Evolutionary conservation across 2,888 invertebrate species (phyloP), one percentile per base, ranked within the genome.

Genomic region (Drosophila rellima): DNA sequence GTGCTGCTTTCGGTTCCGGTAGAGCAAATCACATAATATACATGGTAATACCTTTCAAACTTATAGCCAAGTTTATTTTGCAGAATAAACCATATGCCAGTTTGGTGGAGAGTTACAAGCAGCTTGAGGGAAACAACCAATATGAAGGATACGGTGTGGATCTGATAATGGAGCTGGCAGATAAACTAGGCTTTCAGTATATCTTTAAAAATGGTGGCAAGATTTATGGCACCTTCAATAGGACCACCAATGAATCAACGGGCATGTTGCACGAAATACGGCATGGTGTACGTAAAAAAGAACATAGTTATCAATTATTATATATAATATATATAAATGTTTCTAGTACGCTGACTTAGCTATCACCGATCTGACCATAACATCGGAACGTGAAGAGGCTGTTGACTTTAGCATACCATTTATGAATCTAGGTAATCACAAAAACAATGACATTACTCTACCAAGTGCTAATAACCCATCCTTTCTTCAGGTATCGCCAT

Each of bases 321-420:
- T 26, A 0, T 2, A 3, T 10, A 35, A 23, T 17, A 1, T 11
- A 15, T 18, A 8, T 17, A 56, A 56, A 18, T 39, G 3, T 18
- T 73, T 93, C 29, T 91, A 98, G 97, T 94, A 95, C 90, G 97
- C 96, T 5, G 96, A 98, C 93, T 94, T 99, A 84, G 98, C 97
- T 0, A 96, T 99, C 31, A 98, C 98, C 0, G 98, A 98, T 91
- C 93, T 99, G 74, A 96, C 96, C 0, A 96, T 97, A 70, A 98
- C 98, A 2, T 95, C 98, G 39, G 95, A 96, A 67, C 94, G 99
- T 54, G 97, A 98, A 90, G 94, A 94, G 82, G 97, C 95, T 11
- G 97, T 98, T 0, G 98, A 98, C 91, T 99, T 99, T 89, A 98
- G 98, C 0, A 97, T 96, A 93, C 98, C 98, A 0, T 99, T 98